Evolutionary conservation across 2,888 invertebrate genomes (phyloP).

Genomic region (Acanthopleura granulata): DNA sequence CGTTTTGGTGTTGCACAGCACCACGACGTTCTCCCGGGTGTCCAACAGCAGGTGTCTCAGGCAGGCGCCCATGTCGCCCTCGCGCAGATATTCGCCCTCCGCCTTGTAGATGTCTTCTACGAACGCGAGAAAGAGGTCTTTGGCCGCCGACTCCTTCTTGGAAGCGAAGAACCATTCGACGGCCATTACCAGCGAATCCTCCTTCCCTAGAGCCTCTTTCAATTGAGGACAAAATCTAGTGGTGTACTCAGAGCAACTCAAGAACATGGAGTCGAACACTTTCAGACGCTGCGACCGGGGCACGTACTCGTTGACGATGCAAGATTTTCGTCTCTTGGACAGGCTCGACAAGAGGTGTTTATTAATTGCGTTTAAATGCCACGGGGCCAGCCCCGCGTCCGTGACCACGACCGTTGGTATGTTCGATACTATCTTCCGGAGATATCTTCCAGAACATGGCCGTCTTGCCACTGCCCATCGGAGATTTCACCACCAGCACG

Average conservation of each 20-base stretch:
- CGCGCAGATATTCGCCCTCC: background rate
- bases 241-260: background rate
- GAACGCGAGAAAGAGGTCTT: background rate
- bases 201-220: background rate
- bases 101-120: background rate
- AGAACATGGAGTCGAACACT: background rate
- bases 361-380: background rate
- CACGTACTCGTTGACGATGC: background rate
- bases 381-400: background rate
- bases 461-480: too few species aligned
- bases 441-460: background rate
- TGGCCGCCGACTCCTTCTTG: background rate
- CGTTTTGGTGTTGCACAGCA: constrained; percentile 1
- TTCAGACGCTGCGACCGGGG: background rate
- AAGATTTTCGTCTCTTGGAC: background rate
- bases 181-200: background rate
- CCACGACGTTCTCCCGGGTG: background rate
- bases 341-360: constrained; percentile 4
- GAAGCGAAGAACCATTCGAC: background rate
- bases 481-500: background rate
- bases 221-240: background rate
- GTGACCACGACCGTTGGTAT: background rate
- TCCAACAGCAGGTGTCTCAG: background rate
- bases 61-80: background rate
- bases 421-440: background rate